Percentiles rank a stretch among this genome's conserved stretches.
These are phyloP conservation scores for Cardiocondyla obscurior DNA, from an alignment of 1,140 invertebrate species.

Conservation along the genomic window DNA sequence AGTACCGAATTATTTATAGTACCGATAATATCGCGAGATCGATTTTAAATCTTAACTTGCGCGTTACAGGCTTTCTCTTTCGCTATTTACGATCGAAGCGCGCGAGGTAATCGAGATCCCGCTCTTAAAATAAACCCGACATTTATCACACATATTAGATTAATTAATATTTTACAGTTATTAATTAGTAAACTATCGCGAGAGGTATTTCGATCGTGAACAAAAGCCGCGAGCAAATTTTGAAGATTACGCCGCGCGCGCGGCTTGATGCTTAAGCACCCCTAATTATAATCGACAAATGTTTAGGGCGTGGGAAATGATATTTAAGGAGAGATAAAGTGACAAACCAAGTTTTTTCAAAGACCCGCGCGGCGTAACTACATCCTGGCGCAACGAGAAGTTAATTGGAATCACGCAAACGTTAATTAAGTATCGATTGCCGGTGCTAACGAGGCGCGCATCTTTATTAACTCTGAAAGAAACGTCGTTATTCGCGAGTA, in stretches of 20 bases:
- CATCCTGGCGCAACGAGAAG: neutral
- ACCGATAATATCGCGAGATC: constrained; percentile 44
- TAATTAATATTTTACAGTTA: neutral
- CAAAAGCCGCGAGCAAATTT: neutral
- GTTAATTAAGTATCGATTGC: constrained; percentile 37
- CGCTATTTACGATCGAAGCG: constrained; percentile 15
- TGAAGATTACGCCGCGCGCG: neutral
- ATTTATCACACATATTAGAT: neutral
- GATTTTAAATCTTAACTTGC: constrained; percentile 44
- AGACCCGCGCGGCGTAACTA: neutral
- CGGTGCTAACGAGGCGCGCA: constrained; percentile 24
- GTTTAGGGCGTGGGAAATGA: neutral
- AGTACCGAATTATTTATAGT: constrained; percentile 37
- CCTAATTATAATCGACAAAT: neutral
- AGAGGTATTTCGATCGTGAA: neutral
- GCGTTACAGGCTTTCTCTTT: neutral
- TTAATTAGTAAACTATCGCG: neutral
- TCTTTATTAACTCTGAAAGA: constrained; percentile 54
- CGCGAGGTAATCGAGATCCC: neutral
- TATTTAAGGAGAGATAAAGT: neutral
- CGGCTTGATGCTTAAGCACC: neutral
- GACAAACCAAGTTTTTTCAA: constrained; percentile 7
- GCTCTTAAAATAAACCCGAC: neutral
- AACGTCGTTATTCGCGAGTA: constrained; percentile 30
- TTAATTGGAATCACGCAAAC: constrained; percentile 8